Evolutionary conservation across 2,113 vertebrate species (phyloP), one percentile per base, ranked within the genome.

Genomic region (Trematomus loennbergii): DNA sequence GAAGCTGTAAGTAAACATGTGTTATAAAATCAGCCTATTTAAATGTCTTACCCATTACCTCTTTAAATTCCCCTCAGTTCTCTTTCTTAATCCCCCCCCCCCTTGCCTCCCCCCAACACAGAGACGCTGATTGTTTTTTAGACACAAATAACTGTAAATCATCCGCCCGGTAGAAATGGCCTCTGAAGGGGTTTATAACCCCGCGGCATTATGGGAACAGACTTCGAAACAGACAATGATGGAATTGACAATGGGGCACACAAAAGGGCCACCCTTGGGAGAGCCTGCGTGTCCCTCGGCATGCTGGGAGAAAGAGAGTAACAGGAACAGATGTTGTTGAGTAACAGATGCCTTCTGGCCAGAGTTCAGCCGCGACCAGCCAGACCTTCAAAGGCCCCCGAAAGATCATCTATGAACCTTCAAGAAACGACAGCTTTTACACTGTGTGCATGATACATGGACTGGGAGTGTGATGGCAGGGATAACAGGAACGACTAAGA

Each of bases 331-430:
- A 99, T 98, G 97, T 97, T 97, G 96, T 94, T 85, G 94, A 95
- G 96, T 95, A 96, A 96, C 97, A 98, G 97, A 96, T 96, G 97
- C 96, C 93, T 97, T 94, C 96, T 96, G 96, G 96, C 96, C 94
- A 92, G 91, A 91, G 94, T 95, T 94, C 95, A 93, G 95, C 93
- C 94, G 81, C 94, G 89, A 95, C 93, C 94, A 93, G 95, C 94
- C 88, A 92, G 93, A 93, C 91, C 89, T 92, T 96, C 94, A 95
- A 93, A 96, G 95, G 93, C 46, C 90, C 88, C 15, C 58, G 59
- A 17, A 36, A 1, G 60, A 64, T 63, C 60, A 75, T 83, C 60
- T 58, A 66, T 22, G 46, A 93, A 94, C 94, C 94, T 63, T 75
- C 48, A 91, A 93, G 90, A 93, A 69, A 55, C 68, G 52, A 53